Base-by-base conservation (phyloP, 2,797 vertebrate genomes). In the Spinibarbus caldwelli region DNA sequence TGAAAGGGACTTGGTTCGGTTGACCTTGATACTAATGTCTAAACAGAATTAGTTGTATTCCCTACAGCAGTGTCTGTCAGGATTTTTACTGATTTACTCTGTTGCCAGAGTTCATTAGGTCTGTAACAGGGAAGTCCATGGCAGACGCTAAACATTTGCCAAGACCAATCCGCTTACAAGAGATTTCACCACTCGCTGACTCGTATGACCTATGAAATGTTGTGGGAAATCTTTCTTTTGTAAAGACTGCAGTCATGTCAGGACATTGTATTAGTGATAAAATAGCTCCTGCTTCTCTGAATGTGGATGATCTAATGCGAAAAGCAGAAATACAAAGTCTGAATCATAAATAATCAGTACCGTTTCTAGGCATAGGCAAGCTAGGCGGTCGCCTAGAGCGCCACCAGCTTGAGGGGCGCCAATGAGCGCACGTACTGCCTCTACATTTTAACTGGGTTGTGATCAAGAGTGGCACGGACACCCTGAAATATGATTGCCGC, bases 91-190 rank as follows among this genome's bases (percentile, higher is more conserved):
- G 66, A 85, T 85, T 72, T 72, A 38, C 52, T 62, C 7, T 11
- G 73, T 77, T 70, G 49, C 47, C 76, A 78, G 66, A 68, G 47
- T 84, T 84, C 52, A 84, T 84, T 57, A 85, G 52, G 66, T 71
- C 67, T 85, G 26, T 64, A 49, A 47, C 76, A 59, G 52, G 62
- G 38, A 70, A 9, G 12, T 57, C 19, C 26, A 26, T 34, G 83
- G 52, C 67, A 62, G 67, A 45, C 67, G 21, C 67, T 72, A 36
- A 57, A 68, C 26, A 57, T 84, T 77, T 54, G 62, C 36, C 64
- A 62, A 71, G 36, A 78, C 76, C 83, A 49, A 78, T 85, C 83
- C 38, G 26, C 83, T 85, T 84, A 84, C 62, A 84, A 70, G 43
- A 57, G 82, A 70, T 78, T 70, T 43, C 47, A 34, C n/a, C 62